Conservation (phyloP, 2,888 invertebrate genomes). For the Cataglyphis albicans region DNA sequence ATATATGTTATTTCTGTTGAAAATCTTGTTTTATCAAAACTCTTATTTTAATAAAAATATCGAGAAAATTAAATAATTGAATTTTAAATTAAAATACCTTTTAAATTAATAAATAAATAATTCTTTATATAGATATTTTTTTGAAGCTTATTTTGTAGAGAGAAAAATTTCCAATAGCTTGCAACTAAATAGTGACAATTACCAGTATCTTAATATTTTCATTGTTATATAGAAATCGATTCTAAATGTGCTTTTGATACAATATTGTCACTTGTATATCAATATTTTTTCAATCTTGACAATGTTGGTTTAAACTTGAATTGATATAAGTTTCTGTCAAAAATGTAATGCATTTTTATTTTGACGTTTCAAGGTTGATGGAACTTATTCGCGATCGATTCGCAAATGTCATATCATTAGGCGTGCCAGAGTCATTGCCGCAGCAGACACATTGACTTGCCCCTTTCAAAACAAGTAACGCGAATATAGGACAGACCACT, state of each 20-base stretch:
- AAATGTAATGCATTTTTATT: neutral
- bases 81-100: neutral
- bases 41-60: neutral
- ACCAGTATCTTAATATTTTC: neutral
- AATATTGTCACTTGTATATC: neutral
- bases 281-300: constrained; percentile 11
- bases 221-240: neutral
- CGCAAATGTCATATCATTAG: constrained; percentile 45
- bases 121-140: neutral
- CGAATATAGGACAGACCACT: constrained; percentile 54
- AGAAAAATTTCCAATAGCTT: neutral
- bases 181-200: neutral
- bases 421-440: constrained; percentile 46
- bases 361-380: constrained; percentile 22
- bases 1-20: neutral
- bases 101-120: neutral
- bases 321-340: neutral
- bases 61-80: neutral
- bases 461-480: constrained; percentile 54
- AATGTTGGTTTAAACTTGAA: neutral
- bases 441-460: constrained; percentile 47
- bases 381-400: constrained; percentile 45
- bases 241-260: neutral
- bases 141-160: neutral
- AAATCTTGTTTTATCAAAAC: neutral